phyloP scores from a whole-genome alignment of 1,140 invertebrate genomes.

The Heliothis virescens region DNA sequence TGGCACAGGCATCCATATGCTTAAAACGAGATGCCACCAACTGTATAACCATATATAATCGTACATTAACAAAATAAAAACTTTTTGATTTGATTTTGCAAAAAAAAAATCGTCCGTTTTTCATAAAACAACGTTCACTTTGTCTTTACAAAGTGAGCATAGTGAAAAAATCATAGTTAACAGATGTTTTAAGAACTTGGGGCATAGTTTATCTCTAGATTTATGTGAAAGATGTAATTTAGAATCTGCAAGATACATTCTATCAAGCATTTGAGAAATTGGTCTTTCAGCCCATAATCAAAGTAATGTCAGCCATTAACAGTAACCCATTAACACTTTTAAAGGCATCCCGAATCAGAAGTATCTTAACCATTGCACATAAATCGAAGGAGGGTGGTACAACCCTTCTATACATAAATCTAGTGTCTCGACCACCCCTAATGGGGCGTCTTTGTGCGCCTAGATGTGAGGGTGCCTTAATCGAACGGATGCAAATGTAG shows the following conservation, averaged over 20 bases:
- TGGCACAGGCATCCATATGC: too few species aligned
- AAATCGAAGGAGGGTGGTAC: constrained; percentile 43
- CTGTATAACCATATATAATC: too few species aligned
- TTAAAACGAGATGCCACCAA: too few species aligned
- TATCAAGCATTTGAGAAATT: neutral
- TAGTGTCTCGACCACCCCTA: constrained; percentile 36
- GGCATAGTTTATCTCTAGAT: too few species aligned
- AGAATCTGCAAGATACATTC: neutral
- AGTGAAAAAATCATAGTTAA: too few species aligned
- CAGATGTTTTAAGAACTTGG: too few species aligned
- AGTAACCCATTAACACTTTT: constrained; percentile 38
- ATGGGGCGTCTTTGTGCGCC: constrained; percentile 44
- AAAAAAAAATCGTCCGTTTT: too few species aligned
- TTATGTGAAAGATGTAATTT: too few species aligned
- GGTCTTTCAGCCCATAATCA: neutral
- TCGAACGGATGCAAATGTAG: constrained; percentile 44
- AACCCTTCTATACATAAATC: constrained; percentile 48
- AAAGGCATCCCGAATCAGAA: constrained; percentile 13
- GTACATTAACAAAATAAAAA: too few species aligned
- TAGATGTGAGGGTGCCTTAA: constrained; percentile 43
- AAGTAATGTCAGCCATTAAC: constrained; percentile 7
- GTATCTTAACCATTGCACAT: constrained; percentile 42
- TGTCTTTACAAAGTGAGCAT: too few species aligned
- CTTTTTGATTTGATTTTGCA: too few species aligned
- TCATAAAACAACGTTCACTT: too few species aligned